Evolutionary conservation across 1,140 invertebrate species (phyloP).

Genomic region (Drosophila serrata): DNA sequence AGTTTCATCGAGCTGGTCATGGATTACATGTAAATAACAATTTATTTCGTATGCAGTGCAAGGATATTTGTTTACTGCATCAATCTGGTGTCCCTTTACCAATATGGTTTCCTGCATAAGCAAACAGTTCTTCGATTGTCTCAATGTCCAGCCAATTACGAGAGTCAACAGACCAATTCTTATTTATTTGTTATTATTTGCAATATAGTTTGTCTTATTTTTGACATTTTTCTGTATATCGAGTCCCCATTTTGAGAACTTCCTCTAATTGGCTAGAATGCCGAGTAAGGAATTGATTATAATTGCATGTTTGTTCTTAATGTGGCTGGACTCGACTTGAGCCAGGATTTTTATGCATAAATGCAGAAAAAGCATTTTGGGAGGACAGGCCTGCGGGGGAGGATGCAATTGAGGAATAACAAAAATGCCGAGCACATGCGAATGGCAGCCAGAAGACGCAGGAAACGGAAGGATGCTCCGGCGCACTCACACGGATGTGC

Average conservation of each 20-base stretch:
- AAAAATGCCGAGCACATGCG: conserved; percentile 59
- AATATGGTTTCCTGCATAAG: conserved; percentile 8
- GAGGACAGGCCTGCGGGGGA: background rate
- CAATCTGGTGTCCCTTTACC: background rate
- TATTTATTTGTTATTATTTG: conserved; percentile 48
- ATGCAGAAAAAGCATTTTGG: conserved; percentile 42
- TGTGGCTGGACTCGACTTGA: conserved; percentile 53
- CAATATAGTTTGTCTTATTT: background rate
- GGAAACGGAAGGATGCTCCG: conserved; percentile 41
- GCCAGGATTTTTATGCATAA: conserved; percentile 50
- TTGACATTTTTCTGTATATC: conserved; percentile 22
- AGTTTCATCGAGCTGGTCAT: conserved; percentile 15
- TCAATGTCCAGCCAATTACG: conserved; percentile 33
- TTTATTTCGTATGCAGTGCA: conserved; percentile 13
- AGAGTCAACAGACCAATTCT: conserved; percentile 28
- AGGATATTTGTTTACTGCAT: conserved; percentile 18
- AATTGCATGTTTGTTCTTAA: conserved; percentile 73
- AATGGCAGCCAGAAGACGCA: conserved; percentile 34
- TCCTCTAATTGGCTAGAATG: conserved; percentile 57
- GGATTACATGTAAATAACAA: conserved; percentile 41
- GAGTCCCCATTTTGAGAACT: conserved; percentile 32
- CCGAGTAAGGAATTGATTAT: conserved; percentile 45
- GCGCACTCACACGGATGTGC: conserved; percentile 31
- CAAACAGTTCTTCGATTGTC: conserved; percentile 31
- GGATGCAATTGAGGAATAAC: conserved; percentile 59